Evolutionary conservation across 2,113 vertebrate species (phyloP), one percentile per base, ranked within the genome.

Genomic region (Antechinus flavipes): DNA sequence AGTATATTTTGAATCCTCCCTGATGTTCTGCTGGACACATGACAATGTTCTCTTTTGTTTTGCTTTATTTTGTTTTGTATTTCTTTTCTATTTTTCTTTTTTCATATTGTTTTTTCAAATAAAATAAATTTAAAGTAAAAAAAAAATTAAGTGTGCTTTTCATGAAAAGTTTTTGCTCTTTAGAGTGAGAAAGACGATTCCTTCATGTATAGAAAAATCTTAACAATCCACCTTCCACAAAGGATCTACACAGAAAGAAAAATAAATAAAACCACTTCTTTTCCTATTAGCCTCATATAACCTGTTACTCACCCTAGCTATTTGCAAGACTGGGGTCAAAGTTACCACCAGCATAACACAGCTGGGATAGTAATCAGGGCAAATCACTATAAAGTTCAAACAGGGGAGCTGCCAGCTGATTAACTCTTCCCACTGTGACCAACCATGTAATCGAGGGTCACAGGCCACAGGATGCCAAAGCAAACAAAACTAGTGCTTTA

Each of bases 371-470:
- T 84, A 84, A 42, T 84, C 68, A 84, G 68, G n/a, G 68, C 68
- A 9, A 90, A 95, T 14, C 92, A 61, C 89, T 94, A 93, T 68
- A 92, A 26, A 91, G 30, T 96, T 97, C 92, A 96, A 98, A 54
- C 23, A 56, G 49, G 90, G 10, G 5, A 42, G 93, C 54, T 90
- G 96, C 19, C 30, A 96, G 90, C 54, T 2, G 23, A 96, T 96
- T 49, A 76, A 7, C 19, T 95, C 95, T 97, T 96, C 94, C 0
- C 0, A 54, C 7, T 52, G 0, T 93, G 49, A 91, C 93, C 93
- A 61, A 52, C 25, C 47, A 55, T 4, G 49, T 1, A 56, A 23
- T n/a, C 46, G 76, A 95, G 54, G 22, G 91, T 26, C 46, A 49
- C 35, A 95, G 95, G 22, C 8, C 23, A 94, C 14, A 90, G 26